A percentile compares a stretch with the other conserved stretches of the same genome.
Evolutionary conservation across 2,888 invertebrate species (phyloP).

Genomic region (Tuberolachnus salignus): DNA sequence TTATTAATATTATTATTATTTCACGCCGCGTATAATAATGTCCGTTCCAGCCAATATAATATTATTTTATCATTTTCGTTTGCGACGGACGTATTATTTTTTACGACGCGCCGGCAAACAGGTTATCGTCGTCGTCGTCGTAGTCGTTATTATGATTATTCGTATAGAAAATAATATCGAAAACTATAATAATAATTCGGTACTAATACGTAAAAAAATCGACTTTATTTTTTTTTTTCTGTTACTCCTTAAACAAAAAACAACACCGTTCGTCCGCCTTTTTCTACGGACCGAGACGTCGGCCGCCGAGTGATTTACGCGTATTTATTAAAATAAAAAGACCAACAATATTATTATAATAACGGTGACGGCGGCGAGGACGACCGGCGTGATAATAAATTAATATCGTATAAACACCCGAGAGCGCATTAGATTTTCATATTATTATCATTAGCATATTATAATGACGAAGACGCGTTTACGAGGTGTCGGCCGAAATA

Average conservation of each 20-base stretch:
- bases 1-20: no score
- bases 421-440: not conserved
- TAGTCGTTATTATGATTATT: no score
- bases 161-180: no score
- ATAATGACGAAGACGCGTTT: not conserved
- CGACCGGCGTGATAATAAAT: no score
- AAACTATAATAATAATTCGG: no score
- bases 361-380: not conserved
- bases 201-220: no score
- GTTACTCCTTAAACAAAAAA: no score
- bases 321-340: constrained; percentile 11
- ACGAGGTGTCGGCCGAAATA: constrained; percentile 14
- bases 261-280: no score
- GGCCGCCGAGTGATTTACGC: constrained; percentile 40
- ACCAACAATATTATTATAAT: constrained; percentile 19
- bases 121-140: no score
- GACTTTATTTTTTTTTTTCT: no score
- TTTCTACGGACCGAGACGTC: no score
- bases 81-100: constrained; percentile 6
- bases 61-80: constrained; percentile 7
- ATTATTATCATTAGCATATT: not conserved
- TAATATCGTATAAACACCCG: constrained; percentile 13
- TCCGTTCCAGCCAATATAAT: not conserved
- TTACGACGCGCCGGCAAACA: constrained; percentile 38
- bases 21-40: no score